Conservation (phyloP, 2,888 invertebrate genomes). For the Leptura quadrifasciata region DNA sequence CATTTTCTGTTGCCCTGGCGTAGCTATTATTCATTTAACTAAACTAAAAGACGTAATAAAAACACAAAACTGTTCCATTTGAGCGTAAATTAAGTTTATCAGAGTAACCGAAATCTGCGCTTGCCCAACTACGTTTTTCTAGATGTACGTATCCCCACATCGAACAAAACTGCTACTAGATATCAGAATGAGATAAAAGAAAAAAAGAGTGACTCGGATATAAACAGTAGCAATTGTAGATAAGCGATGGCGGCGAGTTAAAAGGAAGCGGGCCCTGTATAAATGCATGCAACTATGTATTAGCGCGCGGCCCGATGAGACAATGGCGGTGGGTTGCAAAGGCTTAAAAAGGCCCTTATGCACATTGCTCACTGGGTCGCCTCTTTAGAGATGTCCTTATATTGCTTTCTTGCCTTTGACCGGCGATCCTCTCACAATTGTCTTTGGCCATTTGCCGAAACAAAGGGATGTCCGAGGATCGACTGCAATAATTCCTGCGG, state of each 20-base stretch:
- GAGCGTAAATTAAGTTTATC: not conserved
- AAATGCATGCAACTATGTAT: slow-evolving; percentile 66
- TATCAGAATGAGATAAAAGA: slow-evolving; percentile 53
- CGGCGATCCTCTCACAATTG: slow-evolving; percentile 50
- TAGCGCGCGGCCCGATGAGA: slow-evolving; percentile 59
- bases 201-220: slow-evolving; percentile 60
- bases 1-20: too few species aligned
- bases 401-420: slow-evolving; percentile 54
- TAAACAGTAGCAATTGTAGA: slow-evolving; percentile 71
- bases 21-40: too few species aligned
- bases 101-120: not conserved
- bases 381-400: slow-evolving; percentile 58
- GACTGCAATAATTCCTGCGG: slow-evolving; percentile 53
- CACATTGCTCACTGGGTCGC: slow-evolving; percentile 45
- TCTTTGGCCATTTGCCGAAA: slow-evolving; percentile 50
- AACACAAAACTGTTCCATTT: too few species aligned
- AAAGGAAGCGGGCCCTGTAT: slow-evolving; percentile 65
- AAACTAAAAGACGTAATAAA: too few species aligned
- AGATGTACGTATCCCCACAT: slow-evolving; percentile 25
- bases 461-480: slow-evolving; percentile 53
- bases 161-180: slow-evolving; percentile 38
- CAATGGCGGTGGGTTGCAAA: slow-evolving; percentile 59
- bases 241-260: slow-evolving; percentile 67
- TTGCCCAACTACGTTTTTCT: not conserved
- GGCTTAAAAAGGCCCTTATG: slow-evolving; percentile 47